Base-by-base conservation (phyloP, 2,113 vertebrate species). In the Erythrocebus patas region DNA sequence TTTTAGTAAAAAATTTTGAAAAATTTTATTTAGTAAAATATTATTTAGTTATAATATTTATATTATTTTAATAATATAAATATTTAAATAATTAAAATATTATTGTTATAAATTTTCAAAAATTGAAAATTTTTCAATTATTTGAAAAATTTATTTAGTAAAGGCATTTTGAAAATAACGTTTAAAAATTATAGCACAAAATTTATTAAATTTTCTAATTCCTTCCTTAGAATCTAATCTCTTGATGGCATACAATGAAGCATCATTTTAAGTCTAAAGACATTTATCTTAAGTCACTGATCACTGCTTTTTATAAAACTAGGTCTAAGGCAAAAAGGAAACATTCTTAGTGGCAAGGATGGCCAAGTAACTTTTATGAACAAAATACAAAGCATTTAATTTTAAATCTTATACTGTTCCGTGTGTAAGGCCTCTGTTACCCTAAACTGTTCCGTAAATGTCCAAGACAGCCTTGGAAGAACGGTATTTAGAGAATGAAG, bases 161-260 rank as follows among this genome's bases (percentile, higher is more conserved):
- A 45, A 45, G 45, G 45, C 45, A 45, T 45, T 45, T 78, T 91
- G 52, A 94, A 86, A 93, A 75, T 18, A 16, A 78, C 61, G 83
- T 84, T 87, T 45, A 73, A 76, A n/a, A 52, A 55, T 97, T 11
- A 72, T 75, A 64, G 95, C 52, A 93, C 11, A 91, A 91, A 68
- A 82, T 27, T 35, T 6, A 88, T 27, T 92, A 82, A 91, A 64
- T 75, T 85, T 97, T 81, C 82, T 35, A 89, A 64, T 84, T 87
- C 32, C 32, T 38, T 93, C 61, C 80, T 95, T 88, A 93, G 16
- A 92, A 45, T 70, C 72, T 68, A 66, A 57, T 81, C 40, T 76
- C 50, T 79, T 85, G 5, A 35, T 66, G 5, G 55, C 59, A 35
- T 35, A 86, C 5, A 73, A 57, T 35, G 66, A 9, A 72, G 30